These are phyloP conservation scores for Dinoponera quadriceps DNA, from an alignment of 1,140 invertebrate species.

Conservation along the genomic window DNA sequence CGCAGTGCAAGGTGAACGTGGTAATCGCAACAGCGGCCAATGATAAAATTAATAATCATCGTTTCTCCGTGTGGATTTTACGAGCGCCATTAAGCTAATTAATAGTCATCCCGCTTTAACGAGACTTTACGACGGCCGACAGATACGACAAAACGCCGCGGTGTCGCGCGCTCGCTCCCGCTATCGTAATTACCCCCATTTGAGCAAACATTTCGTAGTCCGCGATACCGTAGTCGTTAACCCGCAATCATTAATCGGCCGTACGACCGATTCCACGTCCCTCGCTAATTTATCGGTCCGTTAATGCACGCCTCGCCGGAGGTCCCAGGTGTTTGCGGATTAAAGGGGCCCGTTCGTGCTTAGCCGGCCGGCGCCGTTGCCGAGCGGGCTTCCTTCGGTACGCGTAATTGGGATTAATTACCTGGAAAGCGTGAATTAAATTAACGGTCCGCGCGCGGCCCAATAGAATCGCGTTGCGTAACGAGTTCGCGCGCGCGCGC, in stretches of 20 bases:
- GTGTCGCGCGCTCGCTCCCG: neutral
- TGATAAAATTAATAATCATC: neutral
- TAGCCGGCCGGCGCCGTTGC: neutral
- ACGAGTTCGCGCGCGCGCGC: constrained; percentile 27
- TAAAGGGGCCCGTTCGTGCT: constrained; percentile 48
- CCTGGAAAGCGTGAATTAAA: constrained; percentile 78
- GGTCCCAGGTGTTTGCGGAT: constrained; percentile 66
- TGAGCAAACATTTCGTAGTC: constrained; percentile 22
- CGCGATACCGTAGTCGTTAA: constrained; percentile 59
- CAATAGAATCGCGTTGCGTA: constrained; percentile 64
- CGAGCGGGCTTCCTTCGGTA: constrained; percentile 22
- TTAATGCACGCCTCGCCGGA: constrained; percentile 20
- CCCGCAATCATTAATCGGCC: constrained; percentile 63
- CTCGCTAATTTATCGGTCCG: constrained; percentile 62
- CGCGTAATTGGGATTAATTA: constrained; percentile 78
- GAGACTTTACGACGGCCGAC: neutral
- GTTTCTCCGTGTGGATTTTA: neutral
- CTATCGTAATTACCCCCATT: constrained; percentile 24
- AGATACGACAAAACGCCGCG: neutral
- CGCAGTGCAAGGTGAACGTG: neutral
- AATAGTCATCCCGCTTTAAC: neutral
- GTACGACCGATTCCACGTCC: constrained; percentile 55
- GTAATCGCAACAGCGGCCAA: neutral
- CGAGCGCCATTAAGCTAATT: neutral
- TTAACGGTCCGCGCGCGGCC: constrained; percentile 71